Evolutionary conservation across 1,140 invertebrate genomes (phyloP).

Genomic region (Saxidomus purpurata): DNA sequence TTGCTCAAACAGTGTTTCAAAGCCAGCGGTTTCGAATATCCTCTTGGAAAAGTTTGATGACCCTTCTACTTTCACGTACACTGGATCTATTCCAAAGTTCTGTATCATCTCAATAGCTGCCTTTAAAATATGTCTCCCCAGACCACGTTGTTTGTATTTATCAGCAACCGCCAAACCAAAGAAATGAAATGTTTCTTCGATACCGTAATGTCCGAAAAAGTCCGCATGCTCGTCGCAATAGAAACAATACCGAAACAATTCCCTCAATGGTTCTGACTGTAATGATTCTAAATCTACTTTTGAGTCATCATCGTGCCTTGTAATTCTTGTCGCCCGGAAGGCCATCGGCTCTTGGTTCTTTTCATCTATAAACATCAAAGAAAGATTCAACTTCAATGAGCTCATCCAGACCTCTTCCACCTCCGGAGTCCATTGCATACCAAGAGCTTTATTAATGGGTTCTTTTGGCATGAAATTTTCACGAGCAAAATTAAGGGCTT

Average conservation of each 20-base stretch:
- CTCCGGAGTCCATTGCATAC: background rate
- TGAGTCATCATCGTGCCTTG: background rate
- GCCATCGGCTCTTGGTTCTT: background rate
- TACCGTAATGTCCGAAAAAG: conserved; percentile 12
- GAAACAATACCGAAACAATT: background rate
- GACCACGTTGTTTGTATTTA: background rate
- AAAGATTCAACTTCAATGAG: background rate
- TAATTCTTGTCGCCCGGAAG: background rate
- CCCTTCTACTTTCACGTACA: conserved; percentile 10
- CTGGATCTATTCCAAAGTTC: background rate
- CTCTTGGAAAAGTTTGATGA: conserved; percentile 25
- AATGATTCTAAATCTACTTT: background rate
- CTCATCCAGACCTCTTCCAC: background rate
- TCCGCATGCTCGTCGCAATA: conserved; percentile 13
- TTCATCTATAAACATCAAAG: conserved; percentile 1
- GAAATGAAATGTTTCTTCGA: conserved; percentile 7
- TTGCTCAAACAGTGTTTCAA: conserved; percentile 35
- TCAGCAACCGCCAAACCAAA: background rate
- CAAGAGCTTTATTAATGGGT: background rate
- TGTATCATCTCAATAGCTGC: conserved; percentile 2
- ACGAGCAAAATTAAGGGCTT: background rate
- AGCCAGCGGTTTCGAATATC: background rate
- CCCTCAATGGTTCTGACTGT: background rate
- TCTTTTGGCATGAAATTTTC: background rate
- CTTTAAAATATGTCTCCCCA: background rate